Conservation (phyloP, 1,140 invertebrate species). For the Aphelenchoides fujianensis region DNA sequence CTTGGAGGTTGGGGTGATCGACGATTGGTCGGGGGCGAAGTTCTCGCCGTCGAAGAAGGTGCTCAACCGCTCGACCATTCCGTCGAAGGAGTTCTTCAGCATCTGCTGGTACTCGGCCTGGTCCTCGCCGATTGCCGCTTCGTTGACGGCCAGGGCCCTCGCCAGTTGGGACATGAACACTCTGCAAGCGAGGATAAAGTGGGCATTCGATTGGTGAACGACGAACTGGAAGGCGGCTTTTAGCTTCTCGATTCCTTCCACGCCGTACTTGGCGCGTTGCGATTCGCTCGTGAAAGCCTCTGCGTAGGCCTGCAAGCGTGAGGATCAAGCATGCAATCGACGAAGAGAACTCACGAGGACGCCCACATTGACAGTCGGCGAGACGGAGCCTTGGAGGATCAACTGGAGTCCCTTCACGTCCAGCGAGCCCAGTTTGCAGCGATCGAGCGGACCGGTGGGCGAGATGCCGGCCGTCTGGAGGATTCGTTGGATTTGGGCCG, state of each 20-base stretch:
- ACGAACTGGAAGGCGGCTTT: constrained; percentile 43
- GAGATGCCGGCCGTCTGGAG: constrained; percentile 44
- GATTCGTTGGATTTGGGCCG: constrained; percentile 43
- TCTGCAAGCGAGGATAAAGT: constrained; percentile 23
- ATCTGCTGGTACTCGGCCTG: constrained; percentile 48
- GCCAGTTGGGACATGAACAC: constrained; percentile 41
- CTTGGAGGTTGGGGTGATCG: constrained; percentile 14
- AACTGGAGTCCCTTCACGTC: constrained; percentile 49
- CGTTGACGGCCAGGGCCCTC: constrained; percentile 43
- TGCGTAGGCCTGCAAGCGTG: constrained; percentile 35
- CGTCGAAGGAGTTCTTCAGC: constrained; percentile 50
- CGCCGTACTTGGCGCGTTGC: constrained; percentile 40
- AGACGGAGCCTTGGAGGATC: constrained; percentile 48
- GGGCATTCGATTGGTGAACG: constrained; percentile 3
- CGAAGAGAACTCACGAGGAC: not conserved
- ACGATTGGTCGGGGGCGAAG: constrained; percentile 10
- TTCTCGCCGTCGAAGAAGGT: constrained; percentile 51
- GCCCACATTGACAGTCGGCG: constrained; percentile 38
- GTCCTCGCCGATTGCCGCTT: constrained; percentile 39
- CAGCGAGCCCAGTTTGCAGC: constrained; percentile 30
- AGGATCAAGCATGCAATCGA: not conserved
- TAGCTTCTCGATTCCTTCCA: constrained; percentile 37
- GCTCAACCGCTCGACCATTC: constrained; percentile 49
- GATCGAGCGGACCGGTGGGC: constrained; percentile 10
- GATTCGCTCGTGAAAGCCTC: constrained; percentile 45